phyloP scores from a whole-genome alignment of 1,140 invertebrate genomes.

The Nylanderia fulva region DNA sequence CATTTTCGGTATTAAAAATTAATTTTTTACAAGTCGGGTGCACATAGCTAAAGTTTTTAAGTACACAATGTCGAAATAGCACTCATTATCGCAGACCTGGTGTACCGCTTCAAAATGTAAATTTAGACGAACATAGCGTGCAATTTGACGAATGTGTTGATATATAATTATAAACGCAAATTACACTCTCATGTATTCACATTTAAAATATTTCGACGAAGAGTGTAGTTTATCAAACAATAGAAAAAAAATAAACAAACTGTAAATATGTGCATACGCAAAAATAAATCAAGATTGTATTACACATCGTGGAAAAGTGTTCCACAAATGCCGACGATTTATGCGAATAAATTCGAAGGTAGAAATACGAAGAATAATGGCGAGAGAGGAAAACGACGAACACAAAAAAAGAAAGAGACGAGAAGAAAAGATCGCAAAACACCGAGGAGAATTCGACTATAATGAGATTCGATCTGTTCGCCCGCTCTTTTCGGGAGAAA shows the following conservation, averaged over 20 bases:
- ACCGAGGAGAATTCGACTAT: constrained; percentile 52
- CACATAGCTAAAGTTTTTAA: constrained; percentile 38
- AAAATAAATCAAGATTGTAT: neutral
- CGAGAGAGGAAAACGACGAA: neutral
- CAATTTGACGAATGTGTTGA: no score
- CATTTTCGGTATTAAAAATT: no score
- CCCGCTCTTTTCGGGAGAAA: neutral
- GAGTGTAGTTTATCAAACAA: constrained; percentile 8
- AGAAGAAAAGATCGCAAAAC: constrained; percentile 12
- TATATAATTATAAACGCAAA: constrained; percentile 17
- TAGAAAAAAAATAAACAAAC: neutral
- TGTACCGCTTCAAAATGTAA: neutral
- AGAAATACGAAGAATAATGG: neutral
- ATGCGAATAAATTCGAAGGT: constrained; percentile 43
- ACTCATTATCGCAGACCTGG: neutral
- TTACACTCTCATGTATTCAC: constrained; percentile 31
- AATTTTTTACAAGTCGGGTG: no score
- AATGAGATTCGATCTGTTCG: constrained; percentile 59
- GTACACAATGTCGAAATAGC: constrained; percentile 23
- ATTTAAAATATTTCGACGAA: constrained; percentile 21
- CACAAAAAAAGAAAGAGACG: neutral
- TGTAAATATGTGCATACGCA: constrained; percentile 8
- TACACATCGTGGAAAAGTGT: neutral
- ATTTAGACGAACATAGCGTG: neutral
- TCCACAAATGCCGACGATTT: neutral